These are phyloP conservation scores for Crenuchus spilurus DNA, from an alignment of 2,797 vertebrate genomes.

Conservation along the genomic window DNA sequence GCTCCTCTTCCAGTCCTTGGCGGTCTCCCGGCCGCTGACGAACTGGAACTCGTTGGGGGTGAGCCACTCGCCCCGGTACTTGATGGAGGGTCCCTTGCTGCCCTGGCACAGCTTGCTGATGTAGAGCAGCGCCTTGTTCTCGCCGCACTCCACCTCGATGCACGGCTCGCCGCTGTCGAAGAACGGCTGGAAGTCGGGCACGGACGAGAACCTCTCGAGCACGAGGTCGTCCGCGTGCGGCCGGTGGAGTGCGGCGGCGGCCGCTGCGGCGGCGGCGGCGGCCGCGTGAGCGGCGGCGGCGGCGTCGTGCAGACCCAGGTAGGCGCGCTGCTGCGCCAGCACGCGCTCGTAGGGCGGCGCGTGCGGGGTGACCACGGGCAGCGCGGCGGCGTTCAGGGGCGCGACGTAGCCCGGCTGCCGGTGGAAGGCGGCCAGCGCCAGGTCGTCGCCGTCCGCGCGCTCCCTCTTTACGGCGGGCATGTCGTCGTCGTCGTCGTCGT, in stretches of 20 bases:
- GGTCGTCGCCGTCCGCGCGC: conserved; percentile 90
- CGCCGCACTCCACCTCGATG: conserved; percentile 98
- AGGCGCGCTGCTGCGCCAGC: conserved; percentile 87
- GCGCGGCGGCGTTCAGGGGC: conserved; percentile 86
- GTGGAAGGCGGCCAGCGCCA: conserved; percentile 91
- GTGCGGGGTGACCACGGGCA: conserved; percentile 90
- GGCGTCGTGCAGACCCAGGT: conserved; percentile 86
- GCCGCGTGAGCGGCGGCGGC: conserved; percentile 67
- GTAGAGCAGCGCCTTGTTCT: conserved; percentile 96
- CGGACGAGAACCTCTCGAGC: conserved; percentile 91
- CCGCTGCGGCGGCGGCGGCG: conserved; percentile 81
- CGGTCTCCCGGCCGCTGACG: conserved; percentile 96
- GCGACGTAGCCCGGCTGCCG: conserved; percentile 88
- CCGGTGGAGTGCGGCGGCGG: conserved; percentile 71
- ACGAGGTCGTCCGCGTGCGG: conserved; percentile 86
- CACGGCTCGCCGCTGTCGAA: conserved; percentile 96
- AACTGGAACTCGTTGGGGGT: conserved; percentile 99
- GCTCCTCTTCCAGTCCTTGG: conserved; percentile 98
- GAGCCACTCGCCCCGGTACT: conserved; percentile 97
- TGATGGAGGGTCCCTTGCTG: conserved; percentile 97
- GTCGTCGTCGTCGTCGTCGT: conserved; percentile 61
- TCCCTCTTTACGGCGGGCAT: conserved; percentile 99
- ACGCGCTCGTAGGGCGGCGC: conserved; percentile 88
- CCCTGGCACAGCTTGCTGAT: conserved; percentile 97
- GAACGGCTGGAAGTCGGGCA: conserved; percentile 95